Evolutionary conservation across 2,888 invertebrate species (phyloP).

Genomic region (Athalia cordata): DNA sequence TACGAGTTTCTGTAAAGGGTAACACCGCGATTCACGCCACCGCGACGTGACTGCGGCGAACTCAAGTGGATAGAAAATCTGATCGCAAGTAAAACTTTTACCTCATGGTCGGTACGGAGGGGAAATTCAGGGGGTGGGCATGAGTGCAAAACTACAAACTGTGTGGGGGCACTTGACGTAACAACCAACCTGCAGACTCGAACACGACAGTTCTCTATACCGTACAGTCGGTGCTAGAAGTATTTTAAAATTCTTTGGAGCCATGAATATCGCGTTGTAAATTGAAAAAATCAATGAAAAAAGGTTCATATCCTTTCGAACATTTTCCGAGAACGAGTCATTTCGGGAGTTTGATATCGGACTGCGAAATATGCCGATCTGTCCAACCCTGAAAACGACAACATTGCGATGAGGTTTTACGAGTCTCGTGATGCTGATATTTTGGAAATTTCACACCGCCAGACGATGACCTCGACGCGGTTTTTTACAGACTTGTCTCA

Average conservation of each 20-base stretch:
- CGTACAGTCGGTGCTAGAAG: slow-evolving; percentile 1
- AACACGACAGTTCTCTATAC: slow-evolving; percentile 10
- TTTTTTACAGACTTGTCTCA: neutral
- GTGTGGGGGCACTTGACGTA: slow-evolving; percentile 20
- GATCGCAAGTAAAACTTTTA: slow-evolving; percentile 34
- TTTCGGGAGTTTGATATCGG: too few relatives aligned
- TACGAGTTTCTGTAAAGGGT: slow-evolving; percentile 1
- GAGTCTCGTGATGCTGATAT: too few relatives aligned
- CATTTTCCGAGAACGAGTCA: too few relatives aligned
- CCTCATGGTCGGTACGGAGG: neutral
- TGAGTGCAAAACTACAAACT: slow-evolving; percentile 22
- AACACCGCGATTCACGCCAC: slow-evolving; percentile 18
- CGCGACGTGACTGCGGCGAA: slow-evolving; percentile 10
- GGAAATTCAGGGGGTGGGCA: neutral
- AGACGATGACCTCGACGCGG: too few relatives aligned
- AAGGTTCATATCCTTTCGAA: too few relatives aligned
- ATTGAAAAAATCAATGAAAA: neutral
- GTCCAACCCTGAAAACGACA: too few relatives aligned
- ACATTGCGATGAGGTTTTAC: too few relatives aligned
- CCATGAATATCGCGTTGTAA: slow-evolving; percentile 5
- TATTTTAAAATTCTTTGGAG: neutral
- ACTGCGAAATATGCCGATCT: too few relatives aligned
- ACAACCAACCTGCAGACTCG: slow-evolving; percentile 26
- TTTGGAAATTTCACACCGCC: too few relatives aligned
- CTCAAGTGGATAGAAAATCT: slow-evolving; percentile 41